Conservation (phyloP, 2,113 vertebrate species). For the Halichoerus grypus region DNA sequence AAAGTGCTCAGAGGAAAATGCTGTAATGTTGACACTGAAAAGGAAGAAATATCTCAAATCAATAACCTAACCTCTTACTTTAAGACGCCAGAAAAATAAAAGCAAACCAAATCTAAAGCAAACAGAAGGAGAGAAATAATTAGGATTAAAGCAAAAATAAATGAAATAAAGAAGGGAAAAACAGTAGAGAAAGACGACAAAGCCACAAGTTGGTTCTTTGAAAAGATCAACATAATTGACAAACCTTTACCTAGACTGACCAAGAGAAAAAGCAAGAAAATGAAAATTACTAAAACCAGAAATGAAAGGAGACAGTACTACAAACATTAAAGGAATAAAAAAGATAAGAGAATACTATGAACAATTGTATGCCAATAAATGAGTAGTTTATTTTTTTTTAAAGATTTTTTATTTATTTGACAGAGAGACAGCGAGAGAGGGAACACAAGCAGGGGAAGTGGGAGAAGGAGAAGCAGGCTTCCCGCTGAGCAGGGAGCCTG, state of each 20-base stretch:
- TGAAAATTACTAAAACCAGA: background rate
- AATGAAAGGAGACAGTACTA: background rate
- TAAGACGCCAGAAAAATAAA: background rate
- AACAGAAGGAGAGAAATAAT: background rate
- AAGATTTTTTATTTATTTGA: too few relatives aligned
- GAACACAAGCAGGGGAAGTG: too few relatives aligned
- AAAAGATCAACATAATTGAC: constrained; percentile 12
- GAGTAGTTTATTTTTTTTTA: background rate
- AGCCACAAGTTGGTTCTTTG: background rate
- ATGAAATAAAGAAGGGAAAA: background rate
- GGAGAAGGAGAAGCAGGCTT: too few relatives aligned
- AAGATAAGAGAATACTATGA: background rate
- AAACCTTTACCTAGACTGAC: background rate
- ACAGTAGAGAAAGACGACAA: background rate
- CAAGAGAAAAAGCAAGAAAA: background rate
- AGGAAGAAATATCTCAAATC: background rate
- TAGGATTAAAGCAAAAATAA: constrained; percentile 2
- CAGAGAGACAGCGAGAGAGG: too few relatives aligned
- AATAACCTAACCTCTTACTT: background rate
- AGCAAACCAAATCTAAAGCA: background rate
- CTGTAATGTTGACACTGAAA: background rate
- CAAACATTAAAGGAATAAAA: background rate
- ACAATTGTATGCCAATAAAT: background rate
- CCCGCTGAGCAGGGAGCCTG: too few relatives aligned
- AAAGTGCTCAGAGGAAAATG: background rate